Percentiles rank a stretch among this genome's conserved stretches.
These are phyloP conservation scores for Tenthredo livida DNA, from an alignment of 2,888 invertebrate genomes.

Conservation along the genomic window DNA sequence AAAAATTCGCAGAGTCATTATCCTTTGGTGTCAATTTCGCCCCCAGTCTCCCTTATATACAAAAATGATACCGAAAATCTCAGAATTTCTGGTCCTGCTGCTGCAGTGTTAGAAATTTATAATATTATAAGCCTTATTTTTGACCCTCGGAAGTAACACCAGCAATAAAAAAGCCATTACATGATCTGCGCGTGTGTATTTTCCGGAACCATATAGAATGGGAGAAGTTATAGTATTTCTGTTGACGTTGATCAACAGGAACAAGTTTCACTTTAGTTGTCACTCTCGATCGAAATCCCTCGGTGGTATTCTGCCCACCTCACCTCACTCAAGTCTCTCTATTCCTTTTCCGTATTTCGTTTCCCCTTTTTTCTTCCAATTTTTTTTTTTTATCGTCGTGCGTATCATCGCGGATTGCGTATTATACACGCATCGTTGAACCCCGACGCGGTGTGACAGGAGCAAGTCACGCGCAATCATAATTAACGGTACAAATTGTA, in stretches of 20 bases:
- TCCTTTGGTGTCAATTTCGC: no score
- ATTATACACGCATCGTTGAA: neutral
- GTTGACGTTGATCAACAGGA: neutral
- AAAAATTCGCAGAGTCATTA: no score
- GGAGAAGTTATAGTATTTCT: neutral
- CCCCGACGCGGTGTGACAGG: neutral
- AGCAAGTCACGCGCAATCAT: neutral
- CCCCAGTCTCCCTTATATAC: no score
- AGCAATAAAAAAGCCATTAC: neutral
- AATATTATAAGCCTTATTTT: neutral
- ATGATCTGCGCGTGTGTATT: neutral
- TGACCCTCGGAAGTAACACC: neutral
- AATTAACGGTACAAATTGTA: neutral
- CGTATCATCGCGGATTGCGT: neutral
- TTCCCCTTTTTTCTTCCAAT: neutral
- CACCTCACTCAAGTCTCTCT: neutral
- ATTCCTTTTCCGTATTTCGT: neutral
- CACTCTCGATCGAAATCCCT: neutral
- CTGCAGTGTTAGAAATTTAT: neutral
- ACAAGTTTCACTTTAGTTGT: constrained; percentile 15
- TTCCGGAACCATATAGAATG: neutral
- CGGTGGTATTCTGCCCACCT: neutral
- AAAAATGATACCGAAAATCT: neutral
- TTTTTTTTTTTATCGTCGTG: neutral
- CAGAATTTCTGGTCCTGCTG: neutral